Evolutionary conservation across 2,888 invertebrate species (phyloP), one percentile per base, ranked within the genome.

Genomic region (Cantharis rustica): DNA sequence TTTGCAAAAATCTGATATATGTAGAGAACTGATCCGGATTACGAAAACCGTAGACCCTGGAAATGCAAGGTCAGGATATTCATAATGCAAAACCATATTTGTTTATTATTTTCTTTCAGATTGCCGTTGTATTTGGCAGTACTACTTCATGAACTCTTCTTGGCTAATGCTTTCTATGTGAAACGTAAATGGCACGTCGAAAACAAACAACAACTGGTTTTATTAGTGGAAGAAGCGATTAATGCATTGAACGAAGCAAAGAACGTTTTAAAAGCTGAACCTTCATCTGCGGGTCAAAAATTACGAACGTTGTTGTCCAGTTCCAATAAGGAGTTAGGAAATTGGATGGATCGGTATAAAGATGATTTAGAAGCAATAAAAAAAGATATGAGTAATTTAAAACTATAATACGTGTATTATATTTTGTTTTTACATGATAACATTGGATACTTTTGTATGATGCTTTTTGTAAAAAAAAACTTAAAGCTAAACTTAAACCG

Each of bases 111-210:
- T 70, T 16, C 61, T 83, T 85, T 5, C 81, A 89, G 89, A 81
- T 88, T 96, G 9, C 91, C 93, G 78, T 89, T 96, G 17, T 96
- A 96, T 84, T 91, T 92, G 0, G 93, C 93, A n/a, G 95, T 96
- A 1, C 90, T 95, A 69, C 90, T 94, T 16, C 93, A 94, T 79
- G 96, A 96, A 86, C 88, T 95, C 63, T 90, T 92, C 80, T 89
- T 90, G 27, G 91, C 91, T 0, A 86, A 91, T 68, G 83, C 91
- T 75, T 88, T 91, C 77, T 89, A 90, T 79, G 87, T 89, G 1
- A 90, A 89, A 81, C 85, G 88, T 13, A 84, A 84, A 78, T 87
- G 86, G 86, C 89, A 87, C 71, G 84, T 87, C 17, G 90, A 89
- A 31, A 85, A 84, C 15, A 81, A 85, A 70, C 23, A 7, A 23